Evolutionary conservation across 1,140 invertebrate genomes (phyloP).

Genomic region (Caenorhabditis briggsae): DNA sequence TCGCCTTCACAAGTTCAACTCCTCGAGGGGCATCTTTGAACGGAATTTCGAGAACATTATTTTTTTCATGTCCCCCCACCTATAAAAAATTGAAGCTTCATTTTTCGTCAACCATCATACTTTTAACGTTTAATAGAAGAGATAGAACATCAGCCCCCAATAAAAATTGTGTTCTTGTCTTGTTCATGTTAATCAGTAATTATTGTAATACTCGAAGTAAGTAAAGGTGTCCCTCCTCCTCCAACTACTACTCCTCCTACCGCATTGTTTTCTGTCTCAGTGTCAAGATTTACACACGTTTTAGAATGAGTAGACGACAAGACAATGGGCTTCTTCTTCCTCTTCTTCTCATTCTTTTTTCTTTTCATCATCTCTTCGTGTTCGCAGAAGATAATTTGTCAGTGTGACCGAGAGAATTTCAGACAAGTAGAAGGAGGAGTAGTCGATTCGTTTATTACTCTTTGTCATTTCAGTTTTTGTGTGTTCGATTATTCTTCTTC

Average conservation of each 20-base stretch:
- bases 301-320: not conserved
- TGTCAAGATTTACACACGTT: slow-evolving; percentile 44
- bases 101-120: not conserved
- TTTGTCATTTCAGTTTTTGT: too few species aligned
- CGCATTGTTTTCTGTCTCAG: slow-evolving; percentile 51
- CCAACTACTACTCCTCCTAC: not conserved
- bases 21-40: too few species aligned
- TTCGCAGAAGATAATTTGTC: slow-evolving; percentile 30
- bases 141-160: not conserved
- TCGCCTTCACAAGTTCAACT: too few species aligned
- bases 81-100: too few species aligned
- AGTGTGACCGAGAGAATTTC: slow-evolving; percentile 55
- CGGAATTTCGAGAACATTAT: too few species aligned
- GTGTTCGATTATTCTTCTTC: too few species aligned
- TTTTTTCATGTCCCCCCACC: too few species aligned
- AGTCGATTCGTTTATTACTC: not conserved
- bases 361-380: not conserved
- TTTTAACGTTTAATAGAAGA: not conserved
- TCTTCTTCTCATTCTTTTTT: not conserved
- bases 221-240: slow-evolving; percentile 11
- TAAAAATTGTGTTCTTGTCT: not conserved
- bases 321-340: slow-evolving; percentile 19
- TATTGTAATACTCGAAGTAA: slow-evolving; percentile 10
- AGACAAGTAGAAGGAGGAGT: slow-evolving; percentile 4
- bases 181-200: not conserved